Conservation (phyloP, 30 jellyfish, hydroid and myxozoan genomes). For the Turritopsis rubra region DNA sequence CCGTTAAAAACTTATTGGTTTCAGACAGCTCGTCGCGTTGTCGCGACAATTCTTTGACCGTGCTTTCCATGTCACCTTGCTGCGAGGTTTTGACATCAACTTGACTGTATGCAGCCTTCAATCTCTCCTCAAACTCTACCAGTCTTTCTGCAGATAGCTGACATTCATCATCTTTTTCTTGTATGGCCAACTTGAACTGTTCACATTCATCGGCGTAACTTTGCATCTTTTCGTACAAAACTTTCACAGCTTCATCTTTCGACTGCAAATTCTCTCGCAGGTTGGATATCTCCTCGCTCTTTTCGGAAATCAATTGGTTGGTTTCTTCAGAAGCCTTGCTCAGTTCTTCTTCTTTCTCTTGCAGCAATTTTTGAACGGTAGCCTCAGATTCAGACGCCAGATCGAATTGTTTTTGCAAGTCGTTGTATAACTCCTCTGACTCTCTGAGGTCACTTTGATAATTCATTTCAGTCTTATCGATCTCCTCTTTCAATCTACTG, state of each 20-base stretch:
- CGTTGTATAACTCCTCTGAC: conserved; percentile 31
- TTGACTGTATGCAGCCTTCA: background rate
- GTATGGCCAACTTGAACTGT: background rate
- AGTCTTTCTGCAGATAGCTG: background rate
- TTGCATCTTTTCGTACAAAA: conserved; percentile 22
- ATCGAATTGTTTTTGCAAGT: conserved; percentile 33
- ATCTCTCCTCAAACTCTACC: background rate
- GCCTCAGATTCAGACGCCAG: conserved; percentile 28
- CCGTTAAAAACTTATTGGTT: too few relatives aligned
- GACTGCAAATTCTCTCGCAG: conserved; percentile 11
- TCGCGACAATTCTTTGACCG: background rate
- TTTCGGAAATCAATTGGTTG: conserved; percentile 1
- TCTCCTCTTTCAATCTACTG: conserved; percentile 17
- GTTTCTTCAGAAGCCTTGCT: background rate
- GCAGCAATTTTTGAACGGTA: conserved; percentile 3
- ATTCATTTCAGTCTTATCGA: conserved; percentile 23
- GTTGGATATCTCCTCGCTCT: conserved; percentile 22
- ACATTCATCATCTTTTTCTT: conserved; percentile 1
- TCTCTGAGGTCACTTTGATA: conserved; percentile 38
- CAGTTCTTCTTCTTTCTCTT: conserved; percentile 15
- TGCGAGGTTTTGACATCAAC: background rate
- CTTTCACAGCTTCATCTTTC: conserved; percentile 21
- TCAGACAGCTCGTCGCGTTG: too few relatives aligned
- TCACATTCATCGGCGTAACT: conserved; percentile 14
- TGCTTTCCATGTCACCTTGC: background rate